A percentile compares a stretch with the other conserved stretches of the same genome.
Conservation (phyloP, 2,113 vertebrate species). For the Gambusia holbrooki region DNA sequence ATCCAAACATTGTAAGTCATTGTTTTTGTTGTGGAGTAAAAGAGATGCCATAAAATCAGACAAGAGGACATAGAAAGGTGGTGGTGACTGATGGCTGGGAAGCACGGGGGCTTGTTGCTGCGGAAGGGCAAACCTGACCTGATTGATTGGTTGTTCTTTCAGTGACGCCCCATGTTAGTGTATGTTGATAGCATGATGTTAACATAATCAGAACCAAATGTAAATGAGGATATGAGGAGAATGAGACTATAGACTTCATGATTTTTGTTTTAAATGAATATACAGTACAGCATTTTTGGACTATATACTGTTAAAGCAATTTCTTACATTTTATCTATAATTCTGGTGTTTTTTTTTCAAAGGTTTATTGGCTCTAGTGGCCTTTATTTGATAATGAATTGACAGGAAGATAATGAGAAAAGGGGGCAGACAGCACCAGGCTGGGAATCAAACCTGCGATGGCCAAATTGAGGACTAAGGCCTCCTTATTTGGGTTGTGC, state of each 20-base stretch:
- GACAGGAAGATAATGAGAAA: too few species aligned
- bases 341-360: too few species aligned
- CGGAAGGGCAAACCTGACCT: constrained; percentile 74
- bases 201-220: constrained; percentile 18
- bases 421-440: too few species aligned
- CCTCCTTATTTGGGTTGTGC: too few species aligned
- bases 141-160: constrained; percentile 73
- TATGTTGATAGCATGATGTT: constrained; percentile 40
- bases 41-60: constrained; percentile 73
- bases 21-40: constrained; percentile 59
- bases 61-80: constrained; percentile 69
- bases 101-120: constrained; percentile 61
- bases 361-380: too few species aligned
- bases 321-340: background rate
- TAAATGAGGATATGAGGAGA: constrained; percentile 16
- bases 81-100: constrained; percentile 71
- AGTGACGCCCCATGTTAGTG: constrained; percentile 36
- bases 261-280: constrained; percentile 11
- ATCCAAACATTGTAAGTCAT: constrained; percentile 74
- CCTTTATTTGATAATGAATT: too few species aligned
- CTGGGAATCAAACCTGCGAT: too few species aligned
- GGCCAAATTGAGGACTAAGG: too few species aligned
- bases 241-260: constrained; percentile 10
- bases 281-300: background rate
- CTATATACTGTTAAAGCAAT: background rate